These are phyloP conservation scores for Ryuthela nishihirai DNA, from an alignment of 2,888 invertebrate genomes.

Conservation along the genomic window DNA sequence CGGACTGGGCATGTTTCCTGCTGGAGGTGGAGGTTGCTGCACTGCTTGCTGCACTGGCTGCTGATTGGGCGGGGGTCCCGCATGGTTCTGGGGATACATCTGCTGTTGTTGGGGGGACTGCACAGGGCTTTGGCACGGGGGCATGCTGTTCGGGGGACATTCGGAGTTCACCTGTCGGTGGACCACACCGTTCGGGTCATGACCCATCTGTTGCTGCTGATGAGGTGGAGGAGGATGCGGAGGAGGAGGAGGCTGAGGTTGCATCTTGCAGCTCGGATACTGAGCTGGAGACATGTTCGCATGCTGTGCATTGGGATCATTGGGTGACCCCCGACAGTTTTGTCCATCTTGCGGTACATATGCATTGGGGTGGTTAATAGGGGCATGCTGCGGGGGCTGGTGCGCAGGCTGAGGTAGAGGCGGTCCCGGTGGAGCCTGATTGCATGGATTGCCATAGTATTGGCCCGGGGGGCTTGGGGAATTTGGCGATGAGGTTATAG, in stretches of 20 bases:
- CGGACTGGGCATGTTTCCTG: constrained; percentile 70
- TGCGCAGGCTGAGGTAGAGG: constrained; percentile 29
- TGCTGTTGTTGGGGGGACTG: constrained; percentile 30
- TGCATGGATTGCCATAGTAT: constrained; percentile 39
- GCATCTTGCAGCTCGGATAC: constrained; percentile 86
- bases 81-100: constrained; percentile 19
- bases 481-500: constrained; percentile 58
- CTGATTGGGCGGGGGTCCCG: constrained; percentile 35
- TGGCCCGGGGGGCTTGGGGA: constrained; percentile 45
- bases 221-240: constrained; percentile 45
- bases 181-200: constrained; percentile 38
- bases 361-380: constrained; percentile 35
- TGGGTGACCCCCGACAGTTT: constrained; percentile 53
- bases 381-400: constrained; percentile 34
- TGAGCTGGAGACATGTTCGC: constrained; percentile 61
- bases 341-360: constrained; percentile 42
- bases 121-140: constrained; percentile 38
- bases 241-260: constrained; percentile 54
- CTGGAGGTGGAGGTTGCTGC: constrained; percentile 32
- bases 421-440: constrained; percentile 29
- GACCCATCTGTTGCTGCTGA: constrained; percentile 21
- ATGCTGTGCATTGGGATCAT: constrained; percentile 57
- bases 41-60: constrained; percentile 30
- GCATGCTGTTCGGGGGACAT: constrained; percentile 16
- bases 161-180: constrained; percentile 28